A percentile compares a stretch with the other conserved stretches of the same genome.
Conservation (phyloP, 2,113 vertebrate genomes). For the Saccopteryx bilineata region DNA sequence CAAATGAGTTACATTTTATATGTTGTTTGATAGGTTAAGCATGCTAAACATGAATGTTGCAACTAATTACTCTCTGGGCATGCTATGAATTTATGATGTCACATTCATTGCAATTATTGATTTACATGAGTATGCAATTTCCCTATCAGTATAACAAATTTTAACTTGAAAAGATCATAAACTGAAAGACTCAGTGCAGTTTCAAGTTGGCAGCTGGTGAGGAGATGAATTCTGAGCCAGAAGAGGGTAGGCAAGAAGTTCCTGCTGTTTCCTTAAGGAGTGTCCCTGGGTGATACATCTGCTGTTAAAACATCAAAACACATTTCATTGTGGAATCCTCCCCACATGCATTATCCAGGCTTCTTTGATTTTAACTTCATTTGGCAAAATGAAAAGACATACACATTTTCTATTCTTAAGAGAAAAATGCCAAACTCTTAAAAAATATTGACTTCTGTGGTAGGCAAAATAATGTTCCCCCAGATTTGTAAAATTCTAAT, state of each 20-base stretch:
- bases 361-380: constrained; percentile 79
- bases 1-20: constrained; percentile 75
- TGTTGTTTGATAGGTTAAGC: constrained; percentile 73
- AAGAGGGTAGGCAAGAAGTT: constrained; percentile 92
- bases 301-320: constrained; percentile 95
- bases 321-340: constrained; percentile 88
- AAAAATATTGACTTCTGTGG: constrained; percentile 9
- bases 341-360: constrained; percentile 81
- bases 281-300: constrained; percentile 96
- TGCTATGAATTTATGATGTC: constrained; percentile 86
- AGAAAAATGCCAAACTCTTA: constrained; percentile 67
- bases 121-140: constrained; percentile 89
- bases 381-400: constrained; percentile 80
- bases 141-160: constrained; percentile 87
- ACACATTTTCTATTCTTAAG: constrained; percentile 68
- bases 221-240: constrained; percentile 96
- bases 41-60: constrained; percentile 55
- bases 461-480: not conserved
- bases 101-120: constrained; percentile 87
- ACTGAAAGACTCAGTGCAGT: constrained; percentile 87
- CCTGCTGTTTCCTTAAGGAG: constrained; percentile 95
- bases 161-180: constrained; percentile 89
- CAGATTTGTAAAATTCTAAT: not conserved
- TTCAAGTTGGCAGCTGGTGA: constrained; percentile 96
- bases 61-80: constrained; percentile 83